Base-by-base conservation (phyloP, 1,140 invertebrate genomes). In the Venustaconcha ellipsiformis region DNA sequence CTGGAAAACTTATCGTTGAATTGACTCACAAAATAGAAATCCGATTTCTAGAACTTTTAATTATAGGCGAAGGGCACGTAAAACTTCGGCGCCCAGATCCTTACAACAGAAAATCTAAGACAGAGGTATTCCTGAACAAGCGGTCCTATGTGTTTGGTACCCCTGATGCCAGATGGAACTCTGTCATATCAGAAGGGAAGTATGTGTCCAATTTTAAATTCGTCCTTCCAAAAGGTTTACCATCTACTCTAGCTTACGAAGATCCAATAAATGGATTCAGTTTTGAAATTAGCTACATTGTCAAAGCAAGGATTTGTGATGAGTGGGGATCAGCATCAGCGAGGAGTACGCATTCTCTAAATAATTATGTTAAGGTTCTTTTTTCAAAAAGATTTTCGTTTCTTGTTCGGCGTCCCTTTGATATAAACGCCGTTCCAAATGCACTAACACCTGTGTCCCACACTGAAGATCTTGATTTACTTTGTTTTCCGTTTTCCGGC, bases 191-290 rank as follows among this genome's bases (percentile, higher is more conserved):
- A 13, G 82, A 84, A 15, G 87, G 87, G 23, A 80, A 83, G 62
- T 88, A 88, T 75, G 76, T 84, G 2, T 86, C 86, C n/a, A 84
- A 80, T 14, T 88, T 88, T 66, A 79, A 72, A 62, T 80, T 86
- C 65, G 70, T 74, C 17, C 79, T 88, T 6, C 86, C 87, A 6
- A 67, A 78, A 20, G 69, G 78, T 14, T 68, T 88, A 48, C 87
- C 86, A 0, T 80, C 85, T 14, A 79, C 82, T 13, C 70, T 83
- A 23, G 64, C 71, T 17, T 83, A 86, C 66, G 80, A 83, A 55
- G 81, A 86, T 75, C 70, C 77, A 26, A 60, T 64, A 64, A 77
- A 80, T 67, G 84, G 85, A n/a, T 83, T 85, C 26, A 66, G 58
- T 18, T 80, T 83, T 62, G 82, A 88, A 64, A 75, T 87, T 59